A percentile compares a stretch with the other conserved stretches of the same genome.
phyloP scores from a whole-genome alignment of 2,888 invertebrate species.

The Tyria jacobaeae region DNA sequence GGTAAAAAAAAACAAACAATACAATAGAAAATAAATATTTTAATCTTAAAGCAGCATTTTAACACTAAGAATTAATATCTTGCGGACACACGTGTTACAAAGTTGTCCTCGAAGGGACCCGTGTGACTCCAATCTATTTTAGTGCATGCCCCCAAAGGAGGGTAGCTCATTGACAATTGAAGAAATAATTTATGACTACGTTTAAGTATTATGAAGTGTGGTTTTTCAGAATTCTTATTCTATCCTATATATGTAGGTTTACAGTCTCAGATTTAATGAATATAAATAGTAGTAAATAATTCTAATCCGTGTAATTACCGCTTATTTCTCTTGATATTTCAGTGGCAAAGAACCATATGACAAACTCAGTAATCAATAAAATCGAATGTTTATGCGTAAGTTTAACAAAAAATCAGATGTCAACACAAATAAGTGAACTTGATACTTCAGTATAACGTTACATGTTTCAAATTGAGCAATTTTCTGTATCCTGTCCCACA shows the following conservation, averaged over 20 bases:
- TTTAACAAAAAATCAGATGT: conserved; percentile 50
- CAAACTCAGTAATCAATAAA: too few species aligned
- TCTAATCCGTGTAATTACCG: too few species aligned
- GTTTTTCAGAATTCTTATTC: neutral
- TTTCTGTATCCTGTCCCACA: conserved; percentile 80
- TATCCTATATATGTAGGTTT: neutral
- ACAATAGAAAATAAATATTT: too few species aligned
- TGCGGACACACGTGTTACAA: conserved; percentile 22
- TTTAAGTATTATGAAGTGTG: neutral
- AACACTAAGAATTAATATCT: neutral
- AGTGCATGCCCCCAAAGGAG: conserved; percentile 46
- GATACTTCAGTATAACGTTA: conserved; percentile 81
- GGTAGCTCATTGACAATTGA: conserved; percentile 52
- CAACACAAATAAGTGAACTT: conserved; percentile 65
- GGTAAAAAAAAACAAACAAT: too few species aligned
- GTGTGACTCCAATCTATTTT: conserved; percentile 63
- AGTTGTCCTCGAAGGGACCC: conserved; percentile 61
- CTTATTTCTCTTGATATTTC: too few species aligned
- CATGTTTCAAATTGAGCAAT: conserved; percentile 80
- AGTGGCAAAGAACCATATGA: too few species aligned
- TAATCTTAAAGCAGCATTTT: neutral
- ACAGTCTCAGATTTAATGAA: neutral
- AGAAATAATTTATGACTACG: conserved; percentile 53
- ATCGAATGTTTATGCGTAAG: conserved; percentile 16
- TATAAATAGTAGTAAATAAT: too few species aligned